phyloP scores from a whole-genome alignment of 1,140 invertebrate genomes.

The Streblospio benedicti region DNA sequence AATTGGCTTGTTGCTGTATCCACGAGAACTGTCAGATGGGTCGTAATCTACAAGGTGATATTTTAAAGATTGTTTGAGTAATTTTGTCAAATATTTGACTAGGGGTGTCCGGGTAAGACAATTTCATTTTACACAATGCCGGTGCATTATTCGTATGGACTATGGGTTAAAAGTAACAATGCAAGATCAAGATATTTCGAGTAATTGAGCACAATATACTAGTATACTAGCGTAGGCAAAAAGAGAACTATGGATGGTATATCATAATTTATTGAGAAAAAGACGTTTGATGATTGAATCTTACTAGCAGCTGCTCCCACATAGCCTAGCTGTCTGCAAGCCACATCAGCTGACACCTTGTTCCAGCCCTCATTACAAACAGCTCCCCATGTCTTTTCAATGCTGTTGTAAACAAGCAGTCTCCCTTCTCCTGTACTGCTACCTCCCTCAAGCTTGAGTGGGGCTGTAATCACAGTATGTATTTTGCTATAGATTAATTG shows the following conservation, averaged over 20 bases:
- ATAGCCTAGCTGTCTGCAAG: constrained; percentile 37
- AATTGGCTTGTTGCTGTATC: too few species aligned
- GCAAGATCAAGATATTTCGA: not conserved
- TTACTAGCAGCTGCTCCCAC: constrained; percentile 25
- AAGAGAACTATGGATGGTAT: too few species aligned
- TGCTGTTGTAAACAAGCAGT: constrained; percentile 32
- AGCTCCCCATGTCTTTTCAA: constrained; percentile 24
- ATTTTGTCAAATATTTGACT: too few species aligned
- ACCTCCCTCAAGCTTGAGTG: constrained; percentile 26
- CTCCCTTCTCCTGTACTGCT: constrained; percentile 31
- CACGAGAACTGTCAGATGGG: too few species aligned
- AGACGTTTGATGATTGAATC: too few species aligned
- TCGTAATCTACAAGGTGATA: too few species aligned
- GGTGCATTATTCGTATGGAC: not conserved
- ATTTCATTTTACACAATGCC: too few species aligned
- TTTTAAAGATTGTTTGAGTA: too few species aligned
- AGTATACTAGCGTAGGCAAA: too few species aligned
- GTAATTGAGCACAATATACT: constrained; percentile 19
- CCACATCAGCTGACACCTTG: constrained; percentile 23
- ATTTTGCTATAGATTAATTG: not conserved
- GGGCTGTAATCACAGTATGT: constrained; percentile 21
- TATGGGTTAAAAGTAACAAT: not conserved
- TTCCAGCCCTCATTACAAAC: constrained; percentile 31
- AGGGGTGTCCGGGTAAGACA: too few species aligned
- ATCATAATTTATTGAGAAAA: too few species aligned